Evolutionary conservation across 2,888 invertebrate genomes (phyloP).

Genomic region (Lypha dubia): DNA sequence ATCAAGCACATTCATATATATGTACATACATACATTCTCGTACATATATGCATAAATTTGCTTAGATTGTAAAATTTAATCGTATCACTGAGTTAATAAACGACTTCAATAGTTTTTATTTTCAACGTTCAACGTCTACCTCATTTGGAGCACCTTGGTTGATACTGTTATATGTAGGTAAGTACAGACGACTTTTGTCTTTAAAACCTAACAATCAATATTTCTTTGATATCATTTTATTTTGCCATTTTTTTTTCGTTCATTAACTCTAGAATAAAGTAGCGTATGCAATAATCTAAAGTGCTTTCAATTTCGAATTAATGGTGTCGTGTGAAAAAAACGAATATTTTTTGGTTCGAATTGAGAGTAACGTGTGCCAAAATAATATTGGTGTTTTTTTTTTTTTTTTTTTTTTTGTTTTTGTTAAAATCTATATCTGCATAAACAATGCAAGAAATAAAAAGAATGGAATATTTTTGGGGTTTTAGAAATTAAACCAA

Average conservation of each 20-base stretch:
- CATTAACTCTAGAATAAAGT: slow-evolving; percentile 7
- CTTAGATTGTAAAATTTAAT: no score
- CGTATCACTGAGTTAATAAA: slow-evolving; percentile 12
- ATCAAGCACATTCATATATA: background rate
- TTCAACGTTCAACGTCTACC: slow-evolving; percentile 31
- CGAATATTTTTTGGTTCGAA: background rate
- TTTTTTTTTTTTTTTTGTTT: slow-evolving; percentile 8
- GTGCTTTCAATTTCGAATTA: slow-evolving; percentile 55
- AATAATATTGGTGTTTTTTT: background rate
- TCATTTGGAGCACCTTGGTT: slow-evolving; percentile 58
- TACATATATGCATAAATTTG: background rate
- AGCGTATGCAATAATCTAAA: slow-evolving; percentile 62
- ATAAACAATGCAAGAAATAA: background rate
- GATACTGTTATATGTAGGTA: slow-evolving; percentile 55
- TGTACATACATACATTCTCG: background rate
- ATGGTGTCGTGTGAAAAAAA: slow-evolving; percentile 47
- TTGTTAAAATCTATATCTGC: background rate
- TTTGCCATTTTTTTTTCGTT: slow-evolving; percentile 20
- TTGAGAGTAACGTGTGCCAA: slow-evolving; percentile 23
- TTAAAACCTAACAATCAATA: slow-evolving; percentile 47
- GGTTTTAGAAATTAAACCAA: background rate
- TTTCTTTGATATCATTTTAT: slow-evolving; percentile 33
- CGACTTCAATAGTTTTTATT: slow-evolving; percentile 27
- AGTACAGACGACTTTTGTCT: slow-evolving; percentile 62
- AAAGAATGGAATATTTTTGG: slow-evolving; percentile 28